Base-by-base conservation (phyloP, 2,797 vertebrate genomes). In the Tapirus indicus region DNA sequence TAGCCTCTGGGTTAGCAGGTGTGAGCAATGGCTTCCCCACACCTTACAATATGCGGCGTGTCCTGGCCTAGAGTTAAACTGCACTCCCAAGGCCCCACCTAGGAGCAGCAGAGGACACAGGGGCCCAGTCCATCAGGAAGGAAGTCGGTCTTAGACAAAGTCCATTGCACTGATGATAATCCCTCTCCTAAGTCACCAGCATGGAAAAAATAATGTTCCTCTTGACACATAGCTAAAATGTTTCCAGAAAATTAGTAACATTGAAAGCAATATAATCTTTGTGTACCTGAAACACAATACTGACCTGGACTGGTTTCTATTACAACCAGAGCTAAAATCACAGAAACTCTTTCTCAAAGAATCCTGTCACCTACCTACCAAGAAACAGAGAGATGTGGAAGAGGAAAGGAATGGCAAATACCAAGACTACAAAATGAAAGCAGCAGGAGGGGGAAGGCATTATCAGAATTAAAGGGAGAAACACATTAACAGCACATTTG, bases 361-460 rank as follows among this genome's bases (percentile, higher is more conserved):
- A 97, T 92, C 97, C 98, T 98, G 78, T 97, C 97, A 99, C 98
- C 98, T 98, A 99, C 98, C 98, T 98, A 99, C 98, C 98, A 99
- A 98, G 98, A 99, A 98, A 98, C 98, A 98, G 98, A 99, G 94
- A 98, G 98, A 98, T 98, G 98, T 98, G 97, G 98, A 98, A 99
- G 98, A 98, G 98, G 98, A 99, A 99, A 99, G 98, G 98, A 99
- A 99, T 98, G 98, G 98, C 98, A 98, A 98, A 98, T 98, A 98
- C 98, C 98, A 99, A 98, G 98, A 99, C 98, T 98, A 98, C 86
- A 98, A 97, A 99, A 98, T 98, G 98, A 99, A 98, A 98, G 98
- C 98, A 98, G 98, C 95, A 98, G 97, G 98, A 93, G 80, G 92
- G 97, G 86, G 98, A 96, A 98, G 97, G 98, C 95, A 98, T 97